A percentile compares a stretch with the other conserved stretches of the same genome.
phyloP scores from a whole-genome alignment of 2,113 vertebrate species.

The Tragelaphus imberbis region DNA sequence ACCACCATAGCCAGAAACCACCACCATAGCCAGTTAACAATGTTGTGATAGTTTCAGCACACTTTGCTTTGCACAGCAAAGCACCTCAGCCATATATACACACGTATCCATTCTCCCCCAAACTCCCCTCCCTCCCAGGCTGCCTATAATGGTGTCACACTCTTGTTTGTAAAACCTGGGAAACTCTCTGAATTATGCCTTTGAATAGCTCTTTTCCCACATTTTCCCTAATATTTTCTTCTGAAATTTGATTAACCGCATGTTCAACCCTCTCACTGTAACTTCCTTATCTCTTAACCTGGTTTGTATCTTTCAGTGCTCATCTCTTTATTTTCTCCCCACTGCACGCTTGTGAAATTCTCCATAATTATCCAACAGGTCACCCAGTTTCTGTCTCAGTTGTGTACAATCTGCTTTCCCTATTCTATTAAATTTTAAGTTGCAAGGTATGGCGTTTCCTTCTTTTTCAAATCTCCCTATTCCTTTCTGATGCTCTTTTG shows the following conservation, averaged over 20 bases:
- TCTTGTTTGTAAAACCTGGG: background rate
- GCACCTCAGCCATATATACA: background rate
- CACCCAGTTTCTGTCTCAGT: background rate
- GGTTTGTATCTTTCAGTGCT: background rate
- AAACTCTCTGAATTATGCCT: background rate
- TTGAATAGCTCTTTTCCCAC: background rate
- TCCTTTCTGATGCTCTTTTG: background rate
- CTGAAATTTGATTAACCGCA: background rate
- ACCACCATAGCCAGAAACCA: background rate
- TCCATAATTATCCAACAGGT: background rate
- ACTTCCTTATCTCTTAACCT: background rate
- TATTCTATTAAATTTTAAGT: background rate
- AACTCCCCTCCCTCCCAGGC: background rate
- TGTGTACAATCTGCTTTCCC: background rate
- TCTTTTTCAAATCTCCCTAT: background rate
- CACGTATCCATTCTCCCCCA: background rate
- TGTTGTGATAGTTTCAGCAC: background rate
- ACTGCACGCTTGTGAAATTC: background rate
- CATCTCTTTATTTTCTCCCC: background rate
- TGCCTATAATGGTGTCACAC: background rate
- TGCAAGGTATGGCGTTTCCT: background rate
- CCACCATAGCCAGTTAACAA: background rate
- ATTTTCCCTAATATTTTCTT: background rate
- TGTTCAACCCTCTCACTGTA: background rate
- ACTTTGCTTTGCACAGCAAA: background rate